Percentiles rank a stretch among this genome's conserved stretches.
phyloP scores from a whole-genome alignment of 2,797 vertebrate genomes.

The Taeniopygia guttata region DNA sequence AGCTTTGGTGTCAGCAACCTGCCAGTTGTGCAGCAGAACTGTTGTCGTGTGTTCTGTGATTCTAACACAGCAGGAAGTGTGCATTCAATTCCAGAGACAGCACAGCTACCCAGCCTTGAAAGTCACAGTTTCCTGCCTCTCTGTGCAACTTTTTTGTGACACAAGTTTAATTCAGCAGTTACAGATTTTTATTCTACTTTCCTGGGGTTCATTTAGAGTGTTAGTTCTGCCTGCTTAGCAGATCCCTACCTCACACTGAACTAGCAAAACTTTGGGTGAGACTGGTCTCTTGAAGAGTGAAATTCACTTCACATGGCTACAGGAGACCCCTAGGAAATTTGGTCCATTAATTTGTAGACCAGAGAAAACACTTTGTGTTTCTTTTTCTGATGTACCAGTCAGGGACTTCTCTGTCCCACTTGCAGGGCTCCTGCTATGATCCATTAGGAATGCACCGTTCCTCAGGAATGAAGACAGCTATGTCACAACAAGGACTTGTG shows the following conservation, averaged over 20 bases:
- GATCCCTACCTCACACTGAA: neutral
- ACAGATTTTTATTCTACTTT: neutral
- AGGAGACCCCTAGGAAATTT: neutral
- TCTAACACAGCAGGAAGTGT: neutral
- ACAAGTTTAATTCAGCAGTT: neutral
- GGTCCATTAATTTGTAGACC: neutral
- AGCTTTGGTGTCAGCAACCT: neutral
- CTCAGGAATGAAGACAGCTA: neutral
- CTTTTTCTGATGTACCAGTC: neutral
- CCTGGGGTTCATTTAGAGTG: neutral
- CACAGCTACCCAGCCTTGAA: neutral
- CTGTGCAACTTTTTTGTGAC: neutral
- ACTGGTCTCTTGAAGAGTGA: neutral
- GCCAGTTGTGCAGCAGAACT: neutral
- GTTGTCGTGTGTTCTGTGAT: neutral
- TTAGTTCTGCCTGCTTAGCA: neutral
- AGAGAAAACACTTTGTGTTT: neutral
- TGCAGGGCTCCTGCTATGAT: too few relatives aligned
- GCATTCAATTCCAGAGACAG: neutral
- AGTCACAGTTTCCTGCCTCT: neutral
- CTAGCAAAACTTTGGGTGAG: neutral
- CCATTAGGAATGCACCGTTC: neutral
- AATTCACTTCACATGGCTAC: neutral
- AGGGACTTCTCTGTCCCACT: neutral
- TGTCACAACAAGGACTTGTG: neutral